Evolutionary conservation across 2,113 vertebrate species (phyloP).

Genomic region (Onychostoma macrolepis): DNA sequence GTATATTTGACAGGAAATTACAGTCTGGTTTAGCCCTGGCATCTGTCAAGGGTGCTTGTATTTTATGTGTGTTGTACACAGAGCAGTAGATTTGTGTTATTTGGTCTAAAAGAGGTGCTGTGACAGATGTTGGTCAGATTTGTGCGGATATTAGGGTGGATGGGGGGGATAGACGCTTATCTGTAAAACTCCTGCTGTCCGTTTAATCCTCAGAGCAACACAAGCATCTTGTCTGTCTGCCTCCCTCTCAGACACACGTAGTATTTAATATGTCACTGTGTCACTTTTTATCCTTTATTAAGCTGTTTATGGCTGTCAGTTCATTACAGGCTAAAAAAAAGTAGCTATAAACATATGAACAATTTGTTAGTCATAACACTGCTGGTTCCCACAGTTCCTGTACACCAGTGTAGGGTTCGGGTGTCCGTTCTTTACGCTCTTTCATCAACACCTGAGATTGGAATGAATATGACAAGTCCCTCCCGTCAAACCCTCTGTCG

Average conservation of each 20-base stretch:
- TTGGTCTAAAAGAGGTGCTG: constrained; percentile 43
- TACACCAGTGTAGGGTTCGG: background rate
- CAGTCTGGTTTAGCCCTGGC: background rate
- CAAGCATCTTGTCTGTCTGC: constrained; percentile 27
- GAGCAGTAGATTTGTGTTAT: constrained; percentile 40
- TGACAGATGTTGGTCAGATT: constrained; percentile 61
- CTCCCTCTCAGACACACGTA: constrained; percentile 10
- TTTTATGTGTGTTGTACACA: constrained; percentile 26
- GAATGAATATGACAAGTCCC: constrained; percentile 15
- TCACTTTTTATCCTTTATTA: constrained; percentile 29
- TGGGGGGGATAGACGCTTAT: constrained; percentile 42
- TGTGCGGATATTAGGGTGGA: constrained; percentile 47
- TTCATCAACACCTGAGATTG: constrained; percentile 10
- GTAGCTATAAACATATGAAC: background rate
- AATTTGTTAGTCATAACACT: background rate
- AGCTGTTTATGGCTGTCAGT: background rate
- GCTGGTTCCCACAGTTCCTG: background rate
- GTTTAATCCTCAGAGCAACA: constrained; percentile 52
- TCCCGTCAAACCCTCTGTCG: constrained; percentile 2
- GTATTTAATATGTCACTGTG: constrained; percentile 44
- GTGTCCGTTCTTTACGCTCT: background rate
- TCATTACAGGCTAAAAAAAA: background rate
- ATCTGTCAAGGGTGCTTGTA: constrained; percentile 26
- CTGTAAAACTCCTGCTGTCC: constrained; percentile 55
- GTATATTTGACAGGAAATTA: background rate